These are phyloP conservation scores for Menura novaehollandiae DNA, from an alignment of 2,113 vertebrate species.

Conservation along the genomic window DNA sequence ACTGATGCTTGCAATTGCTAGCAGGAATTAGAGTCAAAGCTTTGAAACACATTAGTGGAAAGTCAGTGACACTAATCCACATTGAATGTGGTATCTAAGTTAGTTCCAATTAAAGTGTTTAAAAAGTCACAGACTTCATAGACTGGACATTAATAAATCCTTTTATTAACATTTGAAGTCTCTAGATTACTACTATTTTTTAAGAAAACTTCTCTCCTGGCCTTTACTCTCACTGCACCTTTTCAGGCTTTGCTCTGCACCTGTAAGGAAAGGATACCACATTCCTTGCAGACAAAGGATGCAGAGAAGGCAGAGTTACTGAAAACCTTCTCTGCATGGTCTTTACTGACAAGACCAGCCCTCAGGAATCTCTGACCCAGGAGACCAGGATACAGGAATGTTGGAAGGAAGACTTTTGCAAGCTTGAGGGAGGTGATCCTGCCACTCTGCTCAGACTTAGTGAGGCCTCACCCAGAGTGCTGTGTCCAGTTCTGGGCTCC, in stretches of 20 bases:
- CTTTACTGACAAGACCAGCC: neutral
- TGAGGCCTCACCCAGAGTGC: fast-evolving
- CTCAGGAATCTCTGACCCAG: neutral
- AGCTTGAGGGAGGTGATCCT: neutral
- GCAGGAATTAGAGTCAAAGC: neutral
- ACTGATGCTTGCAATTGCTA: neutral
- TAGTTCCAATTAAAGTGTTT: neutral
- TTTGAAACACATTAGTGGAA: neutral
- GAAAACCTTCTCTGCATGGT: neutral
- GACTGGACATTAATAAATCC: neutral
- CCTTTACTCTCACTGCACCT: neutral
- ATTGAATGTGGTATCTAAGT: neutral
- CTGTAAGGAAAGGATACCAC: neutral
- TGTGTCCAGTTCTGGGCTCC: neutral
- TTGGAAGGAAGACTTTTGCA: neutral
- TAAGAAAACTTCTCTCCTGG: neutral
- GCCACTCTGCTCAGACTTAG: neutral
- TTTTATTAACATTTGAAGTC: neutral
- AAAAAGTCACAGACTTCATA: neutral
- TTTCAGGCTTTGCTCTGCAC: neutral
- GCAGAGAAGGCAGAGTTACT: neutral
- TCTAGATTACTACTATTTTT: neutral
- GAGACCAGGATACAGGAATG: neutral
- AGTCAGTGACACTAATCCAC: neutral
- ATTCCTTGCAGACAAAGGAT: neutral